Conservation (phyloP, 1,140 invertebrate genomes). For the Drosophila rufa region DNA sequence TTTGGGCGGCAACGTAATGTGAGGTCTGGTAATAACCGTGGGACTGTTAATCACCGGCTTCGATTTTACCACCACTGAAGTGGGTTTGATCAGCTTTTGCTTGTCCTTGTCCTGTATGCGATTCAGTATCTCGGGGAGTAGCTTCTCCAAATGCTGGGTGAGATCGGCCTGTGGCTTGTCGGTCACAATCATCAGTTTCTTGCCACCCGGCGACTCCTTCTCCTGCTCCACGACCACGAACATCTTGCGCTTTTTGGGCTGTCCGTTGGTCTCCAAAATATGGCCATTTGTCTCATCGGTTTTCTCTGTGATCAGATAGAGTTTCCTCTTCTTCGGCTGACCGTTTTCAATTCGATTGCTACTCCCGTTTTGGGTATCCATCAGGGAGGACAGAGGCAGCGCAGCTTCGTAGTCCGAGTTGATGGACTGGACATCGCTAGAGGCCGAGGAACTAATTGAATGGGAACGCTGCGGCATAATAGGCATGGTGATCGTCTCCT, state of each 20-base stretch:
- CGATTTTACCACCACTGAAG: constrained; percentile 11
- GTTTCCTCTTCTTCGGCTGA: constrained; percentile 63
- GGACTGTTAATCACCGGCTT: constrained; percentile 15
- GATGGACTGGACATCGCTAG: constrained; percentile 72
- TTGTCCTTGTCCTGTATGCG: constrained; percentile 72
- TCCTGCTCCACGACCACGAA: constrained; percentile 78
- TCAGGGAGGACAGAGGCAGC: constrained; percentile 48
- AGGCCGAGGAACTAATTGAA: constrained; percentile 76
- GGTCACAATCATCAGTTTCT: constrained; percentile 76
- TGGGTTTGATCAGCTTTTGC: constrained; percentile 33
- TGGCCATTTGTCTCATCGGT: constrained; percentile 54
- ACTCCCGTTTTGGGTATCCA: constrained; percentile 30
- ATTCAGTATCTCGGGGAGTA: constrained; percentile 73
- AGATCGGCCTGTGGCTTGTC: constrained; percentile 69
- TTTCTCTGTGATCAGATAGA: constrained; percentile 76
- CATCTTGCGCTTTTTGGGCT: constrained; percentile 76
- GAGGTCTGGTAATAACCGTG: constrained; percentile 30
- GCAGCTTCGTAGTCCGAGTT: constrained; percentile 68
- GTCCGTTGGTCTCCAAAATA: constrained; percentile 36
- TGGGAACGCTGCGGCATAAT: constrained; percentile 74
- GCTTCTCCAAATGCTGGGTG: constrained; percentile 76
- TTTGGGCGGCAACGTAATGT: constrained; percentile 79
- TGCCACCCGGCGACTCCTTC: constrained; percentile 45
- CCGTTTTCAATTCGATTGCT: constrained; percentile 30
- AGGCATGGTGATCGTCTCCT: constrained; percentile 40